Base-by-base conservation (phyloP, 2,888 invertebrate species). In the Philereme transversata region DNA sequence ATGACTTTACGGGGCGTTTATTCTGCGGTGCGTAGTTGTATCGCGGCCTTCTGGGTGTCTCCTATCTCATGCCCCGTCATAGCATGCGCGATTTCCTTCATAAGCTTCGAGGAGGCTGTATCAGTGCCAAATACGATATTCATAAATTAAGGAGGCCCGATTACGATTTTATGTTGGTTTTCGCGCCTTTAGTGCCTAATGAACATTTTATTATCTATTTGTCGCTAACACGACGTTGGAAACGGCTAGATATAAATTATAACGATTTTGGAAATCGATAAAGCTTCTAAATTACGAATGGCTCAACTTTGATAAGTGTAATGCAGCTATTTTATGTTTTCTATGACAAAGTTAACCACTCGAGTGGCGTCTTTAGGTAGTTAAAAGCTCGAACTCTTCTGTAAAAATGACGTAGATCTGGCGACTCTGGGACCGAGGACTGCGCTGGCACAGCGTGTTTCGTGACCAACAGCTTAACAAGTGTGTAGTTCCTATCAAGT, bases 1-100 rank as follows among this genome's bases (percentile, higher is more conserved):
- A 91, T 86, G 85, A 84, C 83, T 90, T 89, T 82, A 90, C 90
- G 88, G 87, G 83, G 85, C 85, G 87, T 91, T 90, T 88, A 85
- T 86, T 88, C 81, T 81, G 84, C 82, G 79, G 79, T 82, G 85
- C 84, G 84, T 85, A 86, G 82, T 84, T 80, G 87, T 83, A 85
- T 84, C 82, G 80, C 76, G 52, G 77, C 78, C 81, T 86, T 83
- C 81, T 81, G 77, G 83, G 84, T 85, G 85, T 78, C 82, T 72
- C 73, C 67, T 68, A 69, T 75, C 79, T 79, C 73, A 79, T 79
- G 79, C 81, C 52, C 8, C 52, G 40, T 40, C 5, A 44, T 45
- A 38, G 76, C 77, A 74, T 72, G 74, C 78, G 77, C 76, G 79
- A 82, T 83, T 82, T 79, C 77, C 80, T 77, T 78, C 77, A 60